phyloP scores from a whole-genome alignment of 2,888 invertebrate species.

The Nomada ruficornis region DNA sequence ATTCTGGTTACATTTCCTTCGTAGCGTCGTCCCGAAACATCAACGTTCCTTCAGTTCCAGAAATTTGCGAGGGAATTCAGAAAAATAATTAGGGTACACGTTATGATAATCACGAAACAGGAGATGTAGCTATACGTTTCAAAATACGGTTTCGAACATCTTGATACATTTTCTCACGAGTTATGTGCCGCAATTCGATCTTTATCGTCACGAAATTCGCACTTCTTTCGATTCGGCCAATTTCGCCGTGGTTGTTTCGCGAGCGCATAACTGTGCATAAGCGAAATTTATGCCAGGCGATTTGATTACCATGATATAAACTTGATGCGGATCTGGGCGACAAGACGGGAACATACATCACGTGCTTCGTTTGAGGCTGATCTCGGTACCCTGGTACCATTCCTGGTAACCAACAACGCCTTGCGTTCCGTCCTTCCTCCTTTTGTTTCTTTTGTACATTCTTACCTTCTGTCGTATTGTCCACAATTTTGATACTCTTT shows the following conservation, averaged over 20 bases:
- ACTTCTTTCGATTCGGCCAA: slow-evolving; percentile 65
- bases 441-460: slow-evolving; percentile 28
- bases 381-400: slow-evolving; percentile 71
- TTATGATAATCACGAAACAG: background rate
- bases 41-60: background rate
- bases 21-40: too few relatives aligned
- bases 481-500: background rate
- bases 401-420: slow-evolving; percentile 64
- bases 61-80: background rate
- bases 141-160: slow-evolving; percentile 12
- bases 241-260: slow-evolving; percentile 58
- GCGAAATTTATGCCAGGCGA: slow-evolving; percentile 81
- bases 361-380: slow-evolving; percentile 75
- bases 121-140: background rate
- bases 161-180: slow-evolving; percentile 32
- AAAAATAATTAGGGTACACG: slow-evolving; percentile 9
- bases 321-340: slow-evolving; percentile 82
- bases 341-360: slow-evolving; percentile 83
- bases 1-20: too few relatives aligned
- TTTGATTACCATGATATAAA: slow-evolving; percentile 84
- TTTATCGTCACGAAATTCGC: slow-evolving; percentile 37
- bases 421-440: slow-evolving; percentile 39
- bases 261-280: slow-evolving; percentile 79
- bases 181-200: slow-evolving; percentile 4
- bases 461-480: background rate